Evolutionary conservation across 1,140 invertebrate species (phyloP).

Genomic region (Brachionus sp.): DNA sequence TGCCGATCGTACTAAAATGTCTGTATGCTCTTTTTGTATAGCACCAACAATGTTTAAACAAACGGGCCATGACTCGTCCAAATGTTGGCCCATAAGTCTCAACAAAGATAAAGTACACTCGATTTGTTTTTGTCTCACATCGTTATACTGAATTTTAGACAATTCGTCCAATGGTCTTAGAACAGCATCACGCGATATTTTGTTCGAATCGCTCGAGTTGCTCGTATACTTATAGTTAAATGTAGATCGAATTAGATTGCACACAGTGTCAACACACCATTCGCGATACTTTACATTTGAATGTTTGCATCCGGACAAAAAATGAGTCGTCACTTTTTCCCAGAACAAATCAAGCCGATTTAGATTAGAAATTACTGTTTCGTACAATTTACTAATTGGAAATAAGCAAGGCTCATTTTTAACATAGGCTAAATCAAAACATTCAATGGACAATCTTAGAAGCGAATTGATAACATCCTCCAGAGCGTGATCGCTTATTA

Average conservation of each 20-base stretch:
- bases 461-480: conserved; percentile 94
- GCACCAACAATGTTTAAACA: conserved; percentile 38
- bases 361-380: conserved; percentile 91
- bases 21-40: conserved; percentile 61
- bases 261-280: conserved; percentile 24
- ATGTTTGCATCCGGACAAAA: conserved; percentile 55
- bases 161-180: conserved; percentile 82
- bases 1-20: conserved; percentile 82
- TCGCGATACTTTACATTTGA: not conserved
- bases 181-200: conserved; percentile 76
- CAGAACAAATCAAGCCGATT: conserved; percentile 87
- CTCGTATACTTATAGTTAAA: conserved; percentile 37
- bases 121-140: conserved; percentile 88
- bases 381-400: conserved; percentile 90
- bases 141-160: conserved; percentile 79
- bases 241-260: not conserved
- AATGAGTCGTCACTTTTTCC: conserved; percentile 90
- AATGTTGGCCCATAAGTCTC: conserved; percentile 82
- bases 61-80: conserved; percentile 88
- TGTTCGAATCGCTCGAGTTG: not conserved
- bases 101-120: conserved; percentile 88
- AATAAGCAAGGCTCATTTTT: conserved; percentile 93
- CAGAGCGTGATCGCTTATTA: conserved; percentile 85
- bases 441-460: conserved; percentile 89
- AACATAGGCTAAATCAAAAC: conserved; percentile 91